Percentiles rank a stretch among this genome's conserved stretches.
Conservation (phyloP, 2,797 vertebrate species). For the Rhabdophis nuchalis region DNA sequence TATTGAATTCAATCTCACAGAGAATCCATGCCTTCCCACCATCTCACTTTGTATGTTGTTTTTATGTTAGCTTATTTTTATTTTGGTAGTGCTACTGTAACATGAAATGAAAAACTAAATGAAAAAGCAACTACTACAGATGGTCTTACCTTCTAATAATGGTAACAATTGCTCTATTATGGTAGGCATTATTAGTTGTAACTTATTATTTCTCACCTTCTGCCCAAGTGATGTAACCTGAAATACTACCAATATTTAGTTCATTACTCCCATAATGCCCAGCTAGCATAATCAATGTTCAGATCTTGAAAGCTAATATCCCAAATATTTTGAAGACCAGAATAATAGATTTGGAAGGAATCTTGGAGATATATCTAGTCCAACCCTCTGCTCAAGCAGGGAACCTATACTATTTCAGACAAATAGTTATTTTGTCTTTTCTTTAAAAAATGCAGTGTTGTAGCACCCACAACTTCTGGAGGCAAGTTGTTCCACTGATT, state of each 20-base stretch:
- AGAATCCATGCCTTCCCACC: background rate
- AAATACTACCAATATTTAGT: background rate
- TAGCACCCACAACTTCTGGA: background rate
- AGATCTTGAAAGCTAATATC: background rate
- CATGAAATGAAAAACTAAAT: background rate
- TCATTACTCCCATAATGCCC: background rate
- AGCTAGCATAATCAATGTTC: background rate
- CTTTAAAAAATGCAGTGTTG: background rate
- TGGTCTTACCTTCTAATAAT: background rate
- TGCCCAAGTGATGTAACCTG: background rate
- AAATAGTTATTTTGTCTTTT: background rate
- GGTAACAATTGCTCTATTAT: background rate
- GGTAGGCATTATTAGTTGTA: background rate
- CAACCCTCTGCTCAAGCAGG: background rate
- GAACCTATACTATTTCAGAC: background rate
- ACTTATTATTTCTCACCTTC: background rate
- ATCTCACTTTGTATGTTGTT: background rate
- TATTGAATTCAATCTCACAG: background rate
- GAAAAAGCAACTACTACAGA: background rate
- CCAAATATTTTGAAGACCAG: background rate
- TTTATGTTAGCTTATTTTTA: background rate
- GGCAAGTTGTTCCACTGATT: background rate
- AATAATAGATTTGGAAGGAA: background rate
- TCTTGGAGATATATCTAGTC: background rate
- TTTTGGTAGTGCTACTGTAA: background rate